These are phyloP conservation scores for Rhabdomys dilectus DNA, from an alignment of 2,113 vertebrate genomes.

Conservation along the genomic window DNA sequence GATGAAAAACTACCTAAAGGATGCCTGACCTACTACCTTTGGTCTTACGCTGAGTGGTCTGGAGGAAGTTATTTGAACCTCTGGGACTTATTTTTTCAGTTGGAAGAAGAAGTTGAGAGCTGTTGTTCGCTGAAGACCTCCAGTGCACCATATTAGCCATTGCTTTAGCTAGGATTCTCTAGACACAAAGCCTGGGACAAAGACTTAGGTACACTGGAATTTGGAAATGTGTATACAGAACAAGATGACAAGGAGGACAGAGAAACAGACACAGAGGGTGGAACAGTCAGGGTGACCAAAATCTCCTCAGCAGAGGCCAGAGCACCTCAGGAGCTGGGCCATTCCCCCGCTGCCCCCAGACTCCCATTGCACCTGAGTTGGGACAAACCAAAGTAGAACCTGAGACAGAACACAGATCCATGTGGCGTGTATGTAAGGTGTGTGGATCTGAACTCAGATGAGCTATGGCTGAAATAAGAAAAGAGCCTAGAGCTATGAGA, in stretches of 20 bases:
- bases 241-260: background rate
- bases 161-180: background rate
- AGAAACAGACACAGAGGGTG: background rate
- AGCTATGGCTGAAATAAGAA: background rate
- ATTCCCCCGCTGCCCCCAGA: background rate
- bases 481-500: background rate
- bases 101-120: background rate
- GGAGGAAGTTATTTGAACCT: background rate
- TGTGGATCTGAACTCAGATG: background rate
- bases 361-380: background rate
- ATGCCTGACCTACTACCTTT: background rate
- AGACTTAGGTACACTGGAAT: background rate
- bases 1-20: background rate
- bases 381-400: background rate
- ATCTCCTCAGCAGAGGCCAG: background rate
- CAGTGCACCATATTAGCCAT: background rate
- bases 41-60: background rate
- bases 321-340: no score
- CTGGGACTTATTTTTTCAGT: background rate
- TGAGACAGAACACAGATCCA: background rate
- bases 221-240: background rate
- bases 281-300: background rate
- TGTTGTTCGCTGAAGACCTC: background rate
- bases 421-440: background rate
- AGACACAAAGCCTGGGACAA: background rate